A percentile compares a stretch with the other conserved stretches of the same genome.
These are phyloP conservation scores for Philopedon plagiatum DNA, from an alignment of 2,888 invertebrate species.

Conservation along the genomic window DNA sequence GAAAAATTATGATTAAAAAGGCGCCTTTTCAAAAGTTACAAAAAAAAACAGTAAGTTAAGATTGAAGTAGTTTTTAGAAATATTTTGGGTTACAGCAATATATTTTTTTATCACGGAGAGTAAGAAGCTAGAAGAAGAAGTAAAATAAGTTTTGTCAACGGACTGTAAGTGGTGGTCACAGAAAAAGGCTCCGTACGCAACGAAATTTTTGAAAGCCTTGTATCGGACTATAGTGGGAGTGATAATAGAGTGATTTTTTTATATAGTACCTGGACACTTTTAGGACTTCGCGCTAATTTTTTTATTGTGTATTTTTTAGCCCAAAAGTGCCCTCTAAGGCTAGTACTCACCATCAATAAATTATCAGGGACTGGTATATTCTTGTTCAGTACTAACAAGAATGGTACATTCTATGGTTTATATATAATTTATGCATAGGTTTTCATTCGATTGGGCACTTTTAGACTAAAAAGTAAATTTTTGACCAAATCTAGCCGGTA, in stretches of 20 bases:
- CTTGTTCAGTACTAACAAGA: too few species aligned
- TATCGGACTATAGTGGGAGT: constrained; percentile 50
- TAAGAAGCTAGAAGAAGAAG: too few species aligned
- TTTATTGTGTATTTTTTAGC: constrained; percentile 19
- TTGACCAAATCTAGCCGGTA: constrained; percentile 38
- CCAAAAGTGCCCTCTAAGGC: constrained; percentile 14
- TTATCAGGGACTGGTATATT: too few species aligned
- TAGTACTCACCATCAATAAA: too few species aligned
- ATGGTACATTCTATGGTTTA: too few species aligned
- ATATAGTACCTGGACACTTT: constrained; percentile 55
- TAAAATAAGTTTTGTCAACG: too few species aligned
- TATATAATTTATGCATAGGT: too few species aligned
- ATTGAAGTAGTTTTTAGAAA: constrained; percentile 10
- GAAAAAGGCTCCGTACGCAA: constrained; percentile 42
- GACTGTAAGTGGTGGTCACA: background rate
- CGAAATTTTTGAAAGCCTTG: constrained; percentile 52
- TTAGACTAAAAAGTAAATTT: background rate
- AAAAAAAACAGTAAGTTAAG: too few species aligned
- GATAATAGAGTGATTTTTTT: constrained; percentile 58
- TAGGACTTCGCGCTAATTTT: constrained; percentile 48
- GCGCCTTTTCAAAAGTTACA: too few species aligned
- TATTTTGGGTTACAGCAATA: too few species aligned
- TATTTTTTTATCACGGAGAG: too few species aligned
- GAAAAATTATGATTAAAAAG: too few species aligned
- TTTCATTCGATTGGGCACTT: background rate